Percentiles rank a stretch among this genome's conserved stretches.
These are phyloP conservation scores for Clarias batrachus DNA, from an alignment of 2,113 vertebrate species.

Conservation along the genomic window DNA sequence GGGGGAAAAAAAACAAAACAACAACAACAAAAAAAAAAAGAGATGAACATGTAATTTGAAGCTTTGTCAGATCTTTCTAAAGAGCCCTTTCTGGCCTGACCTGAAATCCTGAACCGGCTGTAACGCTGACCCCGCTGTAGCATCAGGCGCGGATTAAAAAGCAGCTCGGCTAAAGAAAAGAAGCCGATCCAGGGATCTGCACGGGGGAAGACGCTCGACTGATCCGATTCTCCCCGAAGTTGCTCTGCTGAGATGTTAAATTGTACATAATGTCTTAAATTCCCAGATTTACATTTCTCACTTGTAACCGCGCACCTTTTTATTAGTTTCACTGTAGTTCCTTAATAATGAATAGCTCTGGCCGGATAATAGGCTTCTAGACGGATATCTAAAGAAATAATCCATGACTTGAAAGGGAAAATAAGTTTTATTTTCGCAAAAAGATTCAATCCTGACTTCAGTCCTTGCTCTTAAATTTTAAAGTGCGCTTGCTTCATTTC, in stretches of 20 bases:
- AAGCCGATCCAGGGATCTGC: background rate
- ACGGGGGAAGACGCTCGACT: background rate
- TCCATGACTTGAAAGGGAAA: background rate
- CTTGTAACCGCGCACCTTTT: background rate
- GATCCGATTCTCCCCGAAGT: background rate
- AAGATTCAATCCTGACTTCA: background rate
- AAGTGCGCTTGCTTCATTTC: background rate
- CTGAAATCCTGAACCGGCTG: background rate
- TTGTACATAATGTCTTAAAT: background rate
- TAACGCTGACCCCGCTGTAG: background rate
- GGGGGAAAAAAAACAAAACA: too few relatives aligned
- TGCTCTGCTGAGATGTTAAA: background rate
- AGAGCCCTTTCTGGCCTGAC: constrained; percentile 25
- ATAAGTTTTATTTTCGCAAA: background rate
- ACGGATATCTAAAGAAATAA: background rate
- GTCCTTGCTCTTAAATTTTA: background rate
- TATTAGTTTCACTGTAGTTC: background rate
- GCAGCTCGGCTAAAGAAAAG: background rate
- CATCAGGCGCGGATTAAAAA: background rate
- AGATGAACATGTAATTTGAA: constrained; percentile 38
- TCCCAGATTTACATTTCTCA: background rate
- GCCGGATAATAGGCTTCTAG: background rate
- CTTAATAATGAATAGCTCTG: background rate
- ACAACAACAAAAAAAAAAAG: background rate
- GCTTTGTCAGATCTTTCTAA: constrained; percentile 31